phyloP scores from a whole-genome alignment of 2,888 invertebrate genomes.

The Cynaeus angustus region DNA sequence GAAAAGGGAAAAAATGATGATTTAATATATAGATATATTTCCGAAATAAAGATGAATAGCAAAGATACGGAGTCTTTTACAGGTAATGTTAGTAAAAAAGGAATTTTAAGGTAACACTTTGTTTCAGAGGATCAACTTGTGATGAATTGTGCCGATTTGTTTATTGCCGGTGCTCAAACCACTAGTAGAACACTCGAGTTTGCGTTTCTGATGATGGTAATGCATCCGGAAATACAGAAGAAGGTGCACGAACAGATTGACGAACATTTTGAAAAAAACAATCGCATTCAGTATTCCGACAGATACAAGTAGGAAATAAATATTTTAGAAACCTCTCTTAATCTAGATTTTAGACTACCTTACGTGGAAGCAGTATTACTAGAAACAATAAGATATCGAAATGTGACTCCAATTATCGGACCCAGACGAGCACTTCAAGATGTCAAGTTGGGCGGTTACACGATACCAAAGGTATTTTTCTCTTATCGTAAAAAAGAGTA shows the following conservation, averaged over 20 bases:
- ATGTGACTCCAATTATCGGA: conserved; percentile 72
- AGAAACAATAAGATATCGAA: conserved; percentile 72
- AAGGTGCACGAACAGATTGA: conserved; percentile 76
- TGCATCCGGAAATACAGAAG: conserved; percentile 75
- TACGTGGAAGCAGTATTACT: conserved; percentile 74
- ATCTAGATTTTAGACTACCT: conserved; percentile 68
- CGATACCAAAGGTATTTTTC: conserved; percentile 67
- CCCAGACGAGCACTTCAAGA: conserved; percentile 74
- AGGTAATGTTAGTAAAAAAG: conserved; percentile 7
- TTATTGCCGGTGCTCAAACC: conserved; percentile 83
- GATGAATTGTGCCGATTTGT: conserved; percentile 79
- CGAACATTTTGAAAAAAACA: conserved; percentile 65
- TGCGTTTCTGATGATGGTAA: conserved; percentile 75
- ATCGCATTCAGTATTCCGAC: conserved; percentile 71
- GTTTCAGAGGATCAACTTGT: conserved; percentile 77
- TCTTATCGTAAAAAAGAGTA: not conserved
- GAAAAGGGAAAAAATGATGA: conserved; percentile 72
- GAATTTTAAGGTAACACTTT: not conserved
- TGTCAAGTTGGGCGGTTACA: conserved; percentile 74
- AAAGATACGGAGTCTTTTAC: conserved; percentile 37
- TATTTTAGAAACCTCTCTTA: not conserved
- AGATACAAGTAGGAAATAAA: conserved; percentile 29
- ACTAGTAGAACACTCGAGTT: conserved; percentile 79
- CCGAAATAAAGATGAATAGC: conserved; percentile 74
- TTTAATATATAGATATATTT: conserved; percentile 78